phyloP scores from a whole-genome alignment of 2,888 invertebrate species.

The Pegoplata infirma region DNA sequence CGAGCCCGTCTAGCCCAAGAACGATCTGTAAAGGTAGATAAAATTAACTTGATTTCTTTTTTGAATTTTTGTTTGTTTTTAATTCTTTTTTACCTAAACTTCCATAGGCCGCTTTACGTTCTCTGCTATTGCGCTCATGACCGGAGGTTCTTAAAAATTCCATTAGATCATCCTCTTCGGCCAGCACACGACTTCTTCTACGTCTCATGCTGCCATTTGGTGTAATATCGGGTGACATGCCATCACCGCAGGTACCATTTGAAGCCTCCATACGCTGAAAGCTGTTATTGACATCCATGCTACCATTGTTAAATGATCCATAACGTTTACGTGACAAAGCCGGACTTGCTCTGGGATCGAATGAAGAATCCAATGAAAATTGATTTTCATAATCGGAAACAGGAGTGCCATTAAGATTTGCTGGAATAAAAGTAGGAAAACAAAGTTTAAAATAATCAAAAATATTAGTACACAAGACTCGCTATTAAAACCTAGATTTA shows the following conservation, averaged over 20 bases:
- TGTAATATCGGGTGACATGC: slow-evolving; percentile 84
- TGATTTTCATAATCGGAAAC: slow-evolving; percentile 86
- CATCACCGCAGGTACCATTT: slow-evolving; percentile 71
- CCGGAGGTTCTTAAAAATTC: slow-evolving; percentile 90
- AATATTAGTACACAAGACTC: too few species aligned
- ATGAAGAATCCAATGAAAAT: slow-evolving; percentile 86
- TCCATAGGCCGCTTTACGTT: slow-evolving; percentile 86
- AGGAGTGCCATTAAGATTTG: slow-evolving; percentile 85
- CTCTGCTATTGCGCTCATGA: slow-evolving; percentile 84
- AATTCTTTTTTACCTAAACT: slow-evolving; percentile 83
- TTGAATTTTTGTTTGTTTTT: neutral
- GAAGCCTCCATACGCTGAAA: slow-evolving; percentile 69
- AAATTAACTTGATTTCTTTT: too few species aligned
- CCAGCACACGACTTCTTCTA: slow-evolving; percentile 88
- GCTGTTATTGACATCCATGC: slow-evolving; percentile 70
- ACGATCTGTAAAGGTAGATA: slow-evolving; percentile 88
- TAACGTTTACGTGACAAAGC: slow-evolving; percentile 83
- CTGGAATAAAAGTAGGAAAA: slow-evolving; percentile 74
- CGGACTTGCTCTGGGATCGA: slow-evolving; percentile 87
- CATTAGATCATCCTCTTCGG: slow-evolving; percentile 92
- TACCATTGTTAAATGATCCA: slow-evolving; percentile 82
- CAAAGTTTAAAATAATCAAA: neutral
- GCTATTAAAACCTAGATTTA: too few species aligned
- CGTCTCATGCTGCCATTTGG: slow-evolving; percentile 92
- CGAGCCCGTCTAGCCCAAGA: slow-evolving; percentile 91